A percentile compares a stretch with the other conserved stretches of the same genome.
phyloP scores from a whole-genome alignment of 2,113 vertebrate species.

The Menura novaehollandiae region DNA sequence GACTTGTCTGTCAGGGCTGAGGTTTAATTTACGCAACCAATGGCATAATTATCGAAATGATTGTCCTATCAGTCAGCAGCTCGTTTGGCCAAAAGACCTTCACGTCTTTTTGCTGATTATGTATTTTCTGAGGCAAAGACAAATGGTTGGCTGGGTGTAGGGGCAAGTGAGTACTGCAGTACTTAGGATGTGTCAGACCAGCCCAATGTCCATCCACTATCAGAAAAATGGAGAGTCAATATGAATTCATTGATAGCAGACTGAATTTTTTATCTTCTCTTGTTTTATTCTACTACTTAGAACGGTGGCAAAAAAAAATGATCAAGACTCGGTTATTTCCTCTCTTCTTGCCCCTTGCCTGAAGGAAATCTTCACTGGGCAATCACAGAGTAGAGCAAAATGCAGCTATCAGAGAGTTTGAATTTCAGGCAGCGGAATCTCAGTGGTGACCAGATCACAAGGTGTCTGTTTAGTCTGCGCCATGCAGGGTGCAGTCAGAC shows the following conservation, averaged over 20 bases:
- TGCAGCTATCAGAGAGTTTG: background rate
- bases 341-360: background rate
- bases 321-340: background rate
- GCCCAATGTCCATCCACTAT: background rate
- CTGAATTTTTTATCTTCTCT: background rate
- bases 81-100: background rate
- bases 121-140: background rate
- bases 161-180: background rate
- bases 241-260: background rate
- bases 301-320: background rate
- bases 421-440: background rate
- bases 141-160: background rate
- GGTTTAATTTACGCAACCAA: background rate
- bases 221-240: background rate
- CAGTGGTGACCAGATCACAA: background rate
- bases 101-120: background rate
- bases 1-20: background rate
- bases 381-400: accelerated
- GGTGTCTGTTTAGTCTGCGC: background rate
- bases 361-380: background rate
- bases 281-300: background rate
- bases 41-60: background rate
- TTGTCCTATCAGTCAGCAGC: background rate
- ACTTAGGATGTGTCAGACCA: background rate
- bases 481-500: background rate